Percentiles rank a stretch among this genome's conserved stretches.
These are phyloP conservation scores for Bos taurus DNA, from an alignment of 2,113 vertebrate genomes.

Conservation along the genomic window DNA sequence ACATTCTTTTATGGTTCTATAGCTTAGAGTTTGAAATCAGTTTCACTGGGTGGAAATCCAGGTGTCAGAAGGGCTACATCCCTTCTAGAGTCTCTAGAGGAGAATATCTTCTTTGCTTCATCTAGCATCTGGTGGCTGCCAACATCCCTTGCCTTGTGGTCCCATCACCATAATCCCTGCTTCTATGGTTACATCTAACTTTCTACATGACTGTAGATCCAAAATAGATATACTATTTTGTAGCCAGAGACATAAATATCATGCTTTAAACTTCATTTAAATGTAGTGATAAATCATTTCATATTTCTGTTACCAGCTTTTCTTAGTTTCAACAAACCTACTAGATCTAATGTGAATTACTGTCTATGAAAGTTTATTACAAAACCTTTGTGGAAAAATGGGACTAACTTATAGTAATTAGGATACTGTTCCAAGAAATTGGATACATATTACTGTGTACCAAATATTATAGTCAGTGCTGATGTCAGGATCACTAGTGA, in stretches of 20 bases:
- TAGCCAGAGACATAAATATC: not conserved
- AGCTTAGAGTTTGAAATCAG: not conserved
- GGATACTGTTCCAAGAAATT: not conserved
- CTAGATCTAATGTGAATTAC: not conserved
- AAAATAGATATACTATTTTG: not conserved
- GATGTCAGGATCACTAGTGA: not conserved
- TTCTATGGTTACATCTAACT: not conserved
- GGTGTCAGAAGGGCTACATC: not conserved
- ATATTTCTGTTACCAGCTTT: not conserved
- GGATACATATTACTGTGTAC: not conserved
- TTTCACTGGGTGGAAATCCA: not conserved
- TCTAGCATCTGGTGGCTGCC: not conserved
- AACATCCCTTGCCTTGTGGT: not conserved
- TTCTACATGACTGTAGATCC: not conserved
- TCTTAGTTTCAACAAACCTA: not conserved
- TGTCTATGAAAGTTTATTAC: not conserved
- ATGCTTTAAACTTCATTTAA: not conserved
- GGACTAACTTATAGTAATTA: not conserved
- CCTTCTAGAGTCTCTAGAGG: not conserved
- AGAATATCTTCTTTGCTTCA: not conserved
- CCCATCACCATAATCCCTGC: not conserved
- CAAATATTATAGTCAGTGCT: not conserved
- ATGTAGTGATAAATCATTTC: not conserved
- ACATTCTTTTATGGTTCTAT: not conserved
- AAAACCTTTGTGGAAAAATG: not conserved